A percentile compares a stretch with the other conserved stretches of the same genome.
Evolutionary conservation across 2,888 invertebrate genomes (phyloP).

Genomic region (Kuschelorhynchus macadamiae): DNA sequence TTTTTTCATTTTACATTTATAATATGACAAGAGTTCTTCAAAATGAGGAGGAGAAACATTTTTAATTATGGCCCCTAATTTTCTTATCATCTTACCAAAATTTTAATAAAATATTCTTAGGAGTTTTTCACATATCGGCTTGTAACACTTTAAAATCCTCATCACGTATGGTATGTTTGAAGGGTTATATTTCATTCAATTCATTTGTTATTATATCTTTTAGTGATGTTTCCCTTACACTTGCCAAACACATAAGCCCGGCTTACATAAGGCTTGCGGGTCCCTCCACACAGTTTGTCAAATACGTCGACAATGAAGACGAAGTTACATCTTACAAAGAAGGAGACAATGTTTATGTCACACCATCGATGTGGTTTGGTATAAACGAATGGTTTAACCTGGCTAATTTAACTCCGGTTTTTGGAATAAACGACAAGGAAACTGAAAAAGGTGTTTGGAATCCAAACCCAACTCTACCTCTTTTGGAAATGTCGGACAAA

Average conservation of each 20-base stretch:
- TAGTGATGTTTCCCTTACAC: slow-evolving; percentile 74
- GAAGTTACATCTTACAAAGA: slow-evolving; percentile 34
- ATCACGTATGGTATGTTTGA: too few species aligned
- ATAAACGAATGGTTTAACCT: slow-evolving; percentile 71
- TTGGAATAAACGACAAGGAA: slow-evolving; percentile 76
- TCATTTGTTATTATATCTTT: slow-evolving; percentile 50
- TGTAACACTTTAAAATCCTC: too few species aligned
- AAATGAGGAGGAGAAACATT: too few species aligned
- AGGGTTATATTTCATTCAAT: too few species aligned
- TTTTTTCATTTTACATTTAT: too few species aligned
- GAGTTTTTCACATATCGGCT: too few species aligned
- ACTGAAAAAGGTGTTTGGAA: slow-evolving; percentile 75
- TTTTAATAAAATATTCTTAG: too few species aligned
- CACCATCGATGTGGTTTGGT: slow-evolving; percentile 64
- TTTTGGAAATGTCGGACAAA: slow-evolving; percentile 79
- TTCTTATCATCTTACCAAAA: too few species aligned
- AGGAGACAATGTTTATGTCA: slow-evolving; percentile 58
- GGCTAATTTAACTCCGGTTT: slow-evolving; percentile 77
- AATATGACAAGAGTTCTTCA: too few species aligned
- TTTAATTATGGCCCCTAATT: too few species aligned
- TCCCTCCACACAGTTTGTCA: slow-evolving; percentile 73
- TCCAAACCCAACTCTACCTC: slow-evolving; percentile 75
- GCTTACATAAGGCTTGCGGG: slow-evolving; percentile 83
- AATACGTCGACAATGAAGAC: slow-evolving; percentile 57
- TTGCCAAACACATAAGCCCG: slow-evolving; percentile 79